Conservation (phyloP, 2,113 vertebrate genomes). For the Clarias magur region DNA sequence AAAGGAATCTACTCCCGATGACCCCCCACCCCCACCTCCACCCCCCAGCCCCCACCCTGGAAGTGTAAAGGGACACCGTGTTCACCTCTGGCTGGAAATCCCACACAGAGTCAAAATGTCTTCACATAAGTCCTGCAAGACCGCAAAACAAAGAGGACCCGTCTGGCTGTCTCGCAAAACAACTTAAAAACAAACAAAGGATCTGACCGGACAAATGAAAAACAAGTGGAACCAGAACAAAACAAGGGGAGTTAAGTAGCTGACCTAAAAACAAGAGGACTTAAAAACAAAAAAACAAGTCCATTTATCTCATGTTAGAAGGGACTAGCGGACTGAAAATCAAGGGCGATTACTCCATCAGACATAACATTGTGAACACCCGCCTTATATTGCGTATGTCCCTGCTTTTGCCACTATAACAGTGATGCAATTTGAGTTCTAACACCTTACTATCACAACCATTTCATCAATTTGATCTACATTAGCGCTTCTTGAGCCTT, state of each 20-base stretch:
- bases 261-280: background rate
- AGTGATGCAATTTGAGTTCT: no score
- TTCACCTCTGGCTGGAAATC: conserved; percentile 12
- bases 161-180: background rate
- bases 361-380: no score
- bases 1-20: conserved; percentile 27
- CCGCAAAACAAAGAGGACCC: background rate
- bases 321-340: background rate
- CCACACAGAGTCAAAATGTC: conserved; percentile 8
- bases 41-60: background rate
- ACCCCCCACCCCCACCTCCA: background rate
- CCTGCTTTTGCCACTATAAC: no score
- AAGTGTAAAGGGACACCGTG: conserved; percentile 34
- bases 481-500: no score
- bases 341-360: background rate
- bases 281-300: background rate
- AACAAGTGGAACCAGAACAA: background rate
- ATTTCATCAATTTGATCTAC: no score
- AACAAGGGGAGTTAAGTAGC: background rate
- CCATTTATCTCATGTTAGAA: no score
- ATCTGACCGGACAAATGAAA: background rate
- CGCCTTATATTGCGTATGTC: no score
- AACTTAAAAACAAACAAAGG: background rate
- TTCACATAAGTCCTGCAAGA: background rate
- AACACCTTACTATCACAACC: no score